Evolutionary conservation across 1,140 invertebrate genomes (phyloP).

Genomic region (Pantala flavescens): DNA sequence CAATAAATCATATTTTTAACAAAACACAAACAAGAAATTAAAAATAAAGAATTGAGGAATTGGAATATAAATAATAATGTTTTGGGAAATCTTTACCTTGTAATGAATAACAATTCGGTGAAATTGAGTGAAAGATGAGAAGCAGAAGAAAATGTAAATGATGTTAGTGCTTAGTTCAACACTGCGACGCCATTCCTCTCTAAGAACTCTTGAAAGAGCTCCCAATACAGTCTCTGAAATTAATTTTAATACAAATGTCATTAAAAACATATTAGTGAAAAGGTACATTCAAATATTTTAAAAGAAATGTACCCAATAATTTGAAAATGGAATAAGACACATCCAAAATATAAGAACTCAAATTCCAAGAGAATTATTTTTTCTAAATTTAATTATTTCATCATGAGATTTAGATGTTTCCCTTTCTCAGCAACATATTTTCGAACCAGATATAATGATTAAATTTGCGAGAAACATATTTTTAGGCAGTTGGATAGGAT

Average conservation of each 20-base stretch:
- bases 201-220: constrained; percentile 83
- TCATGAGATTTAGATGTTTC: too few relatives aligned
- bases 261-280: constrained; percentile 12
- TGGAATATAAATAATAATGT: constrained; percentile 19
- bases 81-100: constrained; percentile 41
- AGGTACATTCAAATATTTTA: constrained; percentile 1
- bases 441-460: too few relatives aligned
- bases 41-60: too few relatives aligned
- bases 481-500: too few relatives aligned
- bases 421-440: too few relatives aligned
- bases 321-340: too few relatives aligned
- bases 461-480: too few relatives aligned
- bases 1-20: too few relatives aligned
- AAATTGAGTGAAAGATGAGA: constrained; percentile 93
- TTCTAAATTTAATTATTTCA: too few relatives aligned
- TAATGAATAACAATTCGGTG: constrained; percentile 84
- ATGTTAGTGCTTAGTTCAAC: constrained; percentile 94
- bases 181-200: constrained; percentile 95
- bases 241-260: background rate
- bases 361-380: too few relatives aligned
- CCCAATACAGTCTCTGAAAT: constrained; percentile 85
- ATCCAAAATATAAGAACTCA: too few relatives aligned
- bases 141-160: constrained; percentile 93
- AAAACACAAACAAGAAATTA: too few relatives aligned
- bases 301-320: background rate